phyloP scores from a whole-genome alignment of 1,140 invertebrate genomes.

The Hyles euphorbiae region DNA sequence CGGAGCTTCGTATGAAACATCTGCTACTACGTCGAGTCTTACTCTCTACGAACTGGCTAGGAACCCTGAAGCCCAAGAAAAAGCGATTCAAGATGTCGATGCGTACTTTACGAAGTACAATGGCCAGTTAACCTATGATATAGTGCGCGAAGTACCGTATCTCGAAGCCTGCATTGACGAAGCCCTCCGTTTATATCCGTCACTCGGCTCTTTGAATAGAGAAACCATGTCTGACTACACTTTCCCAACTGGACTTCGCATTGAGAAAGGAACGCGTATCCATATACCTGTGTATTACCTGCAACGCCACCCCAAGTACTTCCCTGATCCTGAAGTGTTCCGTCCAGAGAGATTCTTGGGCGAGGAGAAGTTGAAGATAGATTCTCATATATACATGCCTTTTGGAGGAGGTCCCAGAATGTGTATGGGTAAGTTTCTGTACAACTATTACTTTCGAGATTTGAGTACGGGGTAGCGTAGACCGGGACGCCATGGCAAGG shows the following conservation, averaged over 20 bases:
- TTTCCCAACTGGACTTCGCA: constrained; percentile 34
- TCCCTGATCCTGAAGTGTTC: constrained; percentile 70
- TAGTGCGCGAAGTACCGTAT: constrained; percentile 70
- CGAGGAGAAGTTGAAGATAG: constrained; percentile 46
- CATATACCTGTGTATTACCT: constrained; percentile 75
- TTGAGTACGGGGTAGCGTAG: no score
- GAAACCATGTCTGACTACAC: constrained; percentile 42
- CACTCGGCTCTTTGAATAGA: constrained; percentile 71
- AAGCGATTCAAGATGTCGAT: constrained; percentile 64
- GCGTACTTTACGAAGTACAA: constrained; percentile 14
- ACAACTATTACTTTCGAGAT: no score
- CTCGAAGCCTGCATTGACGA: constrained; percentile 80
- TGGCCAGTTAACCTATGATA: constrained; percentile 14
- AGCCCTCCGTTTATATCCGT: constrained; percentile 76
- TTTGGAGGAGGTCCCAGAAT: constrained; percentile 63
- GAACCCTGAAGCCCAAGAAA: constrained; percentile 65
- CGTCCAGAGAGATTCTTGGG: constrained; percentile 64
- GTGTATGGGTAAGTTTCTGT: constrained; percentile 49
- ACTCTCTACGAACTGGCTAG: constrained; percentile 63
- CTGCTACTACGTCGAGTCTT: constrained; percentile 56
- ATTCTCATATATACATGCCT: constrained; percentile 34
- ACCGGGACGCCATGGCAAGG: no score
- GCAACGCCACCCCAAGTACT: constrained; percentile 63
- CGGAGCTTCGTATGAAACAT: constrained; percentile 75
- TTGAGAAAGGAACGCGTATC: constrained; percentile 69